phyloP scores from a whole-genome alignment of 2,113 vertebrate genomes.

The Syngnathus typhle region DNA sequence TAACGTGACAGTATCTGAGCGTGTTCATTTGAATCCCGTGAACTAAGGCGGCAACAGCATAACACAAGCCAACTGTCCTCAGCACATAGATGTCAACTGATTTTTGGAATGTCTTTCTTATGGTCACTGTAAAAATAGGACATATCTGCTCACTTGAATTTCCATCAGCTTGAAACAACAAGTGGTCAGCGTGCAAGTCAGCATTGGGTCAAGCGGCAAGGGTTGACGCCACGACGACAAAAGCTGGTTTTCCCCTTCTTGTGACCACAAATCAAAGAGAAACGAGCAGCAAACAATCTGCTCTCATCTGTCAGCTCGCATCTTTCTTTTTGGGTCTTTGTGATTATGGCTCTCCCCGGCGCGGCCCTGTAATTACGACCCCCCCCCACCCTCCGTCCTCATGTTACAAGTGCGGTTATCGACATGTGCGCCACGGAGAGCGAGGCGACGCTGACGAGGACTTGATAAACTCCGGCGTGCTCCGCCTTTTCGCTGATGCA shows the following conservation, averaged over 20 bases:
- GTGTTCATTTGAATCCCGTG: too few relatives aligned
- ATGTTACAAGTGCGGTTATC: slow-evolving; percentile 67
- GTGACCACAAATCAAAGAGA: slow-evolving; percentile 51
- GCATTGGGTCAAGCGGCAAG: neutral
- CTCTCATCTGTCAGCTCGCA: slow-evolving; percentile 63
- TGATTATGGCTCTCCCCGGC: slow-evolving; percentile 62
- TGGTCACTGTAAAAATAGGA: neutral
- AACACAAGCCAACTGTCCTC: neutral
- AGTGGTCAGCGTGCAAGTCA: neutral
- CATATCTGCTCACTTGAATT: neutral
- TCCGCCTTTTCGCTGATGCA: neutral
- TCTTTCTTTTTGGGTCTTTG: slow-evolving; percentile 71
- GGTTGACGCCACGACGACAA: slow-evolving; percentile 47
- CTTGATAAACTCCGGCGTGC: neutral
- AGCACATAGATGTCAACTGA: neutral
- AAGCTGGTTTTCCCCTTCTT: slow-evolving; percentile 37
- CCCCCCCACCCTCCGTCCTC: slow-evolving; percentile 31
- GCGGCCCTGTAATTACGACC: slow-evolving; percentile 60
- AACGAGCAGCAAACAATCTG: slow-evolving; percentile 48
- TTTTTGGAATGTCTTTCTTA: neutral
- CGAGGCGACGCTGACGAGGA: neutral
- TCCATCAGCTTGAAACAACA: neutral
- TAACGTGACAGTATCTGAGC: too few relatives aligned
- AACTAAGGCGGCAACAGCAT: neutral
- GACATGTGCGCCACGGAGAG: slow-evolving; percentile 59